phyloP scores from a whole-genome alignment of 1,140 invertebrate genomes.

The Atopsyche davidsoni region DNA sequence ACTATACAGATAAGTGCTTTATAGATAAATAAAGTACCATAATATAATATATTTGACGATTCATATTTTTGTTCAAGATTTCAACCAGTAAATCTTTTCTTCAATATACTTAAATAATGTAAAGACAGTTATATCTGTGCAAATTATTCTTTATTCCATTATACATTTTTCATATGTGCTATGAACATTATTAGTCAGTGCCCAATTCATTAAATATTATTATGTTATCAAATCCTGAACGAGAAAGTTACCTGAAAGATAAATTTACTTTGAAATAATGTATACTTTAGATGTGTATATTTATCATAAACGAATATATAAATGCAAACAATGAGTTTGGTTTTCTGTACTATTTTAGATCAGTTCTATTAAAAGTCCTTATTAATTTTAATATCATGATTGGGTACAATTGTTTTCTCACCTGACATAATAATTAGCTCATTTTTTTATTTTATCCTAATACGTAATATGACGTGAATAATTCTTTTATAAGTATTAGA shows the following conservation, averaged over 20 bases:
- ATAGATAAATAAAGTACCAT: no score
- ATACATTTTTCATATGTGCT: slow-evolving; percentile 24
- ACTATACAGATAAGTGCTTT: no score
- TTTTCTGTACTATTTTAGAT: neutral
- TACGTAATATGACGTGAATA: no score
- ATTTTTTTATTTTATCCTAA: no score
- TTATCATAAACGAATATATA: slow-evolving; percentile 5
- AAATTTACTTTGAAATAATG: slow-evolving; percentile 6
- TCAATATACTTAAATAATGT: no score
- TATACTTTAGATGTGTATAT: slow-evolving; percentile 3
- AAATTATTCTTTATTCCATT: slow-evolving; percentile 28
- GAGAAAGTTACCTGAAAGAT: neutral
- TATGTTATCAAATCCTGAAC: slow-evolving; percentile 18
- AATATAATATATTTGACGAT: no score
- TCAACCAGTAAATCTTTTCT: no score
- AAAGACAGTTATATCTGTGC: slow-evolving; percentile 16
- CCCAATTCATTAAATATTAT: slow-evolving; percentile 13
- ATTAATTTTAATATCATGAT: slow-evolving; percentile 9
- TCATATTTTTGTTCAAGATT: no score
- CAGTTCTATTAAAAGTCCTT: neutral
- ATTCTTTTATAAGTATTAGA: no score
- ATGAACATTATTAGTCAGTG: slow-evolving; percentile 20
- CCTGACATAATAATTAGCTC: neutral
- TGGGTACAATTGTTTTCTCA: neutral
- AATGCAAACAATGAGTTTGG: slow-evolving; percentile 4